Evolutionary conservation across 1,140 invertebrate genomes (phyloP), one percentile per base, ranked within the genome.

Genomic region (Aphelenchoides fujianensis): DNA sequence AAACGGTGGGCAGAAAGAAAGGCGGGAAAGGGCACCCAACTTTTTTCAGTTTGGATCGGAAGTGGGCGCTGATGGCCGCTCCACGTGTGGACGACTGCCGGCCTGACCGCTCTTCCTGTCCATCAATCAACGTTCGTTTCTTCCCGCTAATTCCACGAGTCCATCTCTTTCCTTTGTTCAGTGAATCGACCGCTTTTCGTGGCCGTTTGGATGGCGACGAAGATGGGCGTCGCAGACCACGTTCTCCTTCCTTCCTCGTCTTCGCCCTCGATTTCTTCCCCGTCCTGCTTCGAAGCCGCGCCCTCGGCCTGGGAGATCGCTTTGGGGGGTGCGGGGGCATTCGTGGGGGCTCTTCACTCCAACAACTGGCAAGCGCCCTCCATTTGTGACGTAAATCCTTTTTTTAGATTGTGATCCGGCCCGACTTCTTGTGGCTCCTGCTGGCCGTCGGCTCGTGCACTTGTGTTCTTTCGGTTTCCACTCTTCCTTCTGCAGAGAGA

Each of bases 81-180:
- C n/a, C 55, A 59, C 5, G 5, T 59, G 55, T 7, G 28, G 55
- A 16, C 41, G 41, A 48, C 41, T 48, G 41, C 41, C 12, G 41
- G 41, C 12, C 55, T 59, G 7, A 30, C 5, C 5, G 19, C 5
- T 59, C 34, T 59, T 59, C 5, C 28, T 32, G 5, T 59, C 23
- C 19, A 59, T 59, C 55, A 59, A 59, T 23, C 55, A 59, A 59
- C 19, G 55, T n/a, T n/a, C n/a, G n/a, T n/a, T n/a, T n/a, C n/a
- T n/a, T n/a, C n/a, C n/a, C n/a, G n/a, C n/a, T 59, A 19, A 59
- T 16, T 59, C 34, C 55, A 59, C 5, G 19, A 59, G 5, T n/a
- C n/a, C n/a, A n/a, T n/a, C n/a, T n/a, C n/a, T n/a, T n/a, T n/a
- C n/a, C 23, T 59, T 7, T 19, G 19, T 59, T 59, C 34, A 59